These are phyloP conservation scores for Pantelozetes paolii DNA, from an alignment of 2,888 invertebrate species.

Conservation along the genomic window DNA sequence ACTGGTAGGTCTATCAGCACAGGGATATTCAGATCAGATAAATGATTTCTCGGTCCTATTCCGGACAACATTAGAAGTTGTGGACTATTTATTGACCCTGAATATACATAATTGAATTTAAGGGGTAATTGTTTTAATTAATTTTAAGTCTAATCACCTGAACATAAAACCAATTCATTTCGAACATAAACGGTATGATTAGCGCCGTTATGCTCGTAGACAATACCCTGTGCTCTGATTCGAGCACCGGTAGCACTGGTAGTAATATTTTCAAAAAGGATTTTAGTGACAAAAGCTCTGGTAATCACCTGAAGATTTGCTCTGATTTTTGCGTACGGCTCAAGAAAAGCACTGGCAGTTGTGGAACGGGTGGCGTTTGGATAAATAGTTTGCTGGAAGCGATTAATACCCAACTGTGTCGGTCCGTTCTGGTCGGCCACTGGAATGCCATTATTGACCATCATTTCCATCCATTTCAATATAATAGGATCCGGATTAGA, in stretches of 20 bases:
- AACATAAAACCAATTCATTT: constrained; percentile 83
- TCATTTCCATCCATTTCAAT: not conserved
- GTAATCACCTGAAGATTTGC: constrained; percentile 35
- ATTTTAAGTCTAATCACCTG: constrained; percentile 49
- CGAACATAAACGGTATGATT: constrained; percentile 68
- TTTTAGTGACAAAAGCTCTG: constrained; percentile 16
- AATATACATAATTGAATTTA: too few species aligned
- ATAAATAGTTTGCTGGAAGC: constrained; percentile 37
- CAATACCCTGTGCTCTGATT: constrained; percentile 71
- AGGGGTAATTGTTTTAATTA: not conserved
- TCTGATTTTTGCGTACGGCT: not conserved
- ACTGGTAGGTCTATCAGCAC: constrained; percentile 26
- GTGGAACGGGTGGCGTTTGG: constrained; percentile 35
- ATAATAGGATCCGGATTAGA: constrained; percentile 27
- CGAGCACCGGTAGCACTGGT: not conserved
- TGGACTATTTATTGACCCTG: constrained; percentile 84
- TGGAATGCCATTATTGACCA: constrained; percentile 3
- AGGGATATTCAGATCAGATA: constrained; percentile 58
- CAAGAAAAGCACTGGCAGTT: constrained; percentile 38
- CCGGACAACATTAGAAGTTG: constrained; percentile 91
- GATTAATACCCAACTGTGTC: constrained; percentile 35
- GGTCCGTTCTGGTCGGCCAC: constrained; percentile 37
- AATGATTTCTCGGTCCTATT: constrained; percentile 72
- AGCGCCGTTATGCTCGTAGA: constrained; percentile 69
- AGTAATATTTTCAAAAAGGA: too few species aligned